Evolutionary conservation across 1,140 invertebrate species (phyloP), one percentile per base, ranked within the genome.

Genomic region (Atta texana): DNA sequence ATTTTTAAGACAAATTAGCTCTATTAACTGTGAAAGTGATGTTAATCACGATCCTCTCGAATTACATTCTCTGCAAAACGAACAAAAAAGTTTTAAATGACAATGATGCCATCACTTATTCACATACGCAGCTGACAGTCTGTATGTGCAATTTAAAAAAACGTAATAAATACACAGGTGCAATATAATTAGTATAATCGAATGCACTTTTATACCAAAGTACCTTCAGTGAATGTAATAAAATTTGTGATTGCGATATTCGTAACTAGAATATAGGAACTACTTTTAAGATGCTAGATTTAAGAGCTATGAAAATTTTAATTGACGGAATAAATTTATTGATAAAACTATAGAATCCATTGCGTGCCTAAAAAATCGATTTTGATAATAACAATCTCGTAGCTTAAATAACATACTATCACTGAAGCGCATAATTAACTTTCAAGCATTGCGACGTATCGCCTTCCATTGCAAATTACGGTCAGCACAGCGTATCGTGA

Each of bases 21-120:
- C 53, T 96, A 10, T 87, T 97, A 75, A 96, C 97, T 90, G 95
- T 96, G 0, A 97, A 97, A 94, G 89, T 97, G 44, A 96, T 96
- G 10, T 68, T 96, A 34, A 94, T 95, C 3, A 94, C 94, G 12
- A 93, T 96, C 34, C 44, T 96, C 8, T 93, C 88, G 74, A 87
- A 94, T 5, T 95, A 95, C 87, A 88, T 90, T 64, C 18, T 92
- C 66, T 72, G 93, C 0, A 93, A 95, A 66, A 75, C 80, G 2
- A 88, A 92, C 72, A 68, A 76, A 18, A 78, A 89, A 8, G 86
- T 24, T 39, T 59, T 21, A 39, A 75, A 24, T 75, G 55, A 76
- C 44, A 68, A 57, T 14, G 31, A 91, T 12, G 91, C 82, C 74
- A 91, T 21, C 88, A 88, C 8, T 57, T 92, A 0, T 93, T 94